These are phyloP conservation scores for Calycopis cecrops DNA, from an alignment of 1,140 invertebrate genomes.

Conservation along the genomic window DNA sequence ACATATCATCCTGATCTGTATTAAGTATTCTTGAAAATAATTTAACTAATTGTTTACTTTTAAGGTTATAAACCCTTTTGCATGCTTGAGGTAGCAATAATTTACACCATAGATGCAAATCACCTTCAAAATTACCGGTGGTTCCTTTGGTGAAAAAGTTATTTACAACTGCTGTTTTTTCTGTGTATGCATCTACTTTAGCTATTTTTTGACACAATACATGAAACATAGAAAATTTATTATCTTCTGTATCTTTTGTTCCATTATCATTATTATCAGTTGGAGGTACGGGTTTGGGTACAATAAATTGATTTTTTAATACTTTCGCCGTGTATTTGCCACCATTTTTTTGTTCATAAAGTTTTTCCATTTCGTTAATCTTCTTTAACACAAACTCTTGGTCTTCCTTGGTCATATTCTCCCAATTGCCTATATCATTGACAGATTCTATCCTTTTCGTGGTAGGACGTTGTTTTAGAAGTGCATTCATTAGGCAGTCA, in stretches of 20 bases:
- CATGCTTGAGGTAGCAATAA: conserved; percentile 88
- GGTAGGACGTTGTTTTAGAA: conserved; percentile 84
- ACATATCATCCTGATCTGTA: conserved; percentile 86
- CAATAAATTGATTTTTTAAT: conserved; percentile 46
- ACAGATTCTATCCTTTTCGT: conserved; percentile 89
- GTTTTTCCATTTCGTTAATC: conserved; percentile 76
- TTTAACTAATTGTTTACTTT: conserved; percentile 94
- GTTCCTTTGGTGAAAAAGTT: conserved; percentile 81
- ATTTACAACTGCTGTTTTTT: conserved; percentile 86
- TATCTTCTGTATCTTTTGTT: conserved; percentile 74
- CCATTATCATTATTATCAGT: conserved; percentile 15
- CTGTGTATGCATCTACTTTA: conserved; percentile 85
- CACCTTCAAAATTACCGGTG: conserved; percentile 83
- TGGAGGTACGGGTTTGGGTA: conserved; percentile 20
- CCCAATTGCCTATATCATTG: conserved; percentile 88
- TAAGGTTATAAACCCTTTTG: conserved; percentile 93
- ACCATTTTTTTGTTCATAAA: conserved; percentile 69
- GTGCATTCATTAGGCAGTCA: conserved; percentile 86
- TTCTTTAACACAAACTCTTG: conserved; percentile 79
- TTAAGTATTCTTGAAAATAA: conserved; percentile 89
- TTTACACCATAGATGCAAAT: conserved; percentile 88
- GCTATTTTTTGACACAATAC: conserved; percentile 86
- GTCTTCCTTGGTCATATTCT: conserved; percentile 80
- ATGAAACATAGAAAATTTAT: conserved; percentile 87
- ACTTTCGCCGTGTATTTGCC: conserved; percentile 65